Evolutionary conservation across 2,888 invertebrate genomes (phyloP), one percentile per base, ranked within the genome.

Genomic region (Stramonita haemastoma): DNA sequence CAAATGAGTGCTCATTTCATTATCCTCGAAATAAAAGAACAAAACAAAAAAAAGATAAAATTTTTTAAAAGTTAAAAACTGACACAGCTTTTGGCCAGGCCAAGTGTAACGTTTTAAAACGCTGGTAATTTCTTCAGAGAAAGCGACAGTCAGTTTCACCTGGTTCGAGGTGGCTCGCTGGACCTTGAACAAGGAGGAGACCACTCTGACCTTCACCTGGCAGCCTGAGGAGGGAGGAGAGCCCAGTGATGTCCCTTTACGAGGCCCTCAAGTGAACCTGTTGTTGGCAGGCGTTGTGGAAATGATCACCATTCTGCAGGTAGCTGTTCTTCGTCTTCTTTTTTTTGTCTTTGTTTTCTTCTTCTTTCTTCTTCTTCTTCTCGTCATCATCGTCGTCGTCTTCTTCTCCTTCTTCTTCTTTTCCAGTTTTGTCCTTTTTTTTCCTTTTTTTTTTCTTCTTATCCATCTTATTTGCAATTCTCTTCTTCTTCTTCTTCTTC

Each of bases 141-240:
- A 60, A 22, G 22, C 73, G 13, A 19, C 77, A 0, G 2, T 32
- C 32, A 32, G 32, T 17, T 79, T 88, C 84, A 88, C 88, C 5
- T 91, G 91, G 90, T 91, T 83, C 73, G 89, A 91, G 87, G 87
- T 91, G 56, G 46, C 70, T 22, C 77, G 83, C 36, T 91, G 89
- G 89, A 46, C 57, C 1, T 73, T 88, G 36, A 86, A 90, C 88
- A 81, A 79, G 73, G 83, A 66, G 90, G 84, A 88, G 73, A 87
- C 57, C 6, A 88, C 85, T 87, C 86, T 91, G 17, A 90, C 87
- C 2, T 81, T 87, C 70, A n/a, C 84, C 5, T 56, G 88, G 81
- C 57, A 79, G 29, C 87, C 87, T 32, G 88, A 66, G 36, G 87
- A 77, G 29, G 19, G 19, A 19, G 70, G 46, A 22, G 70, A 66